Conservation (phyloP, 2,797 vertebrate species). For the Prionace glauca region DNA sequence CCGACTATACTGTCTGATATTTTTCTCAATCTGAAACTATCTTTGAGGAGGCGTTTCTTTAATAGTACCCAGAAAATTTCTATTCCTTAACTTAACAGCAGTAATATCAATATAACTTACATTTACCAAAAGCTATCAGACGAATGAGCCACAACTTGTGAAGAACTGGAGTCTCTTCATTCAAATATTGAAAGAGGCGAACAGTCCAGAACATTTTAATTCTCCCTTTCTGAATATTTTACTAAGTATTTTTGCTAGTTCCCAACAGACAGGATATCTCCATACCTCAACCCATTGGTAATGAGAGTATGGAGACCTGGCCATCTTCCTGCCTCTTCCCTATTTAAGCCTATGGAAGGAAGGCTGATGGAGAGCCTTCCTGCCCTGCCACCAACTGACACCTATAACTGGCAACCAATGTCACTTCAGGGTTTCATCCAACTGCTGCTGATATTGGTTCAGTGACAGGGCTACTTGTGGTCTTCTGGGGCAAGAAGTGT, state of each 20-base stretch:
- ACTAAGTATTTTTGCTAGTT: background rate
- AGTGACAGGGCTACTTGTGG: too few species aligned
- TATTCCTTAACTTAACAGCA: background rate
- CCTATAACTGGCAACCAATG: too few species aligned
- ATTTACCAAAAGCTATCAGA: background rate
- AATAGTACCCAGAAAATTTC: background rate
- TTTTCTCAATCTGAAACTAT: background rate
- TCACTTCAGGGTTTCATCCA: too few species aligned
- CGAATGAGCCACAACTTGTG: too few species aligned
- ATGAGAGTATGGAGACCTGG: background rate
- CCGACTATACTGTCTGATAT: background rate
- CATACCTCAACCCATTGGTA: background rate
- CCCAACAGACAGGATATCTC: too few species aligned
- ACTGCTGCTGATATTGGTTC: too few species aligned
- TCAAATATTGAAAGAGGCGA: too few species aligned
- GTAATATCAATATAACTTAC: background rate
- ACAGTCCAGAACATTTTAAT: background rate
- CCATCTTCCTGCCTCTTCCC: too few species aligned
- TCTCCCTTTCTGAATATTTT: background rate
- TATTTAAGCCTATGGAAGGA: too few species aligned
- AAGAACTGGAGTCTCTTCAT: background rate
- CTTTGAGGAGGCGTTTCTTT: background rate
- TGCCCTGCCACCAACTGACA: too few species aligned
- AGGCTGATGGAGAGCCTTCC: too few species aligned
- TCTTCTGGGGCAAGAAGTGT: too few species aligned